Evolutionary conservation across 2,888 invertebrate genomes (phyloP), one percentile per base, ranked within the genome.

Genomic region (Drosophila paranaensis): DNA sequence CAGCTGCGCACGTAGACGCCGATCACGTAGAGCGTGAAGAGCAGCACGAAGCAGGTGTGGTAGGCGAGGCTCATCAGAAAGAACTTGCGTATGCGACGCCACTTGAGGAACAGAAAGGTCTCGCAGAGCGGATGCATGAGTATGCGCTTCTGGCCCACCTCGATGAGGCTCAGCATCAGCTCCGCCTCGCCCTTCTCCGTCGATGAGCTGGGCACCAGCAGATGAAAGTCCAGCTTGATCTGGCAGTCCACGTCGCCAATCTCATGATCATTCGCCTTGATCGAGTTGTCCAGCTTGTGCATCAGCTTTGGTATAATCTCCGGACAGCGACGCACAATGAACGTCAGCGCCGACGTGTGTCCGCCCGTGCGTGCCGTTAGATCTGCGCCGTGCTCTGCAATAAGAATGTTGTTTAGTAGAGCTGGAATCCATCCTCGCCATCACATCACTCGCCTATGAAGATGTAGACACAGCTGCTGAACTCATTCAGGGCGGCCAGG

Each of bases 221-320:
- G 90, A 13, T 94, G 92, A 80, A 95, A 95, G 89, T 96, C 95
- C 57, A 96, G 90, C 91, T 95, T 96, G 3, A 97, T 94, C 91
- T 97, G 97, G 83, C 97, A 97, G 89, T 97, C 97, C 0, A 97
- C 96, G 82, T 97, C 97, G 0, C 97, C 97, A 30, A 97, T 94
- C 90, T 97, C 97, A 84, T 97, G 97, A 86, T 97, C 97, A 84
- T 96, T 96, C 9, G 96, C 94, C 78, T 95, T 95, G 14, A 97
- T 95, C 0, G 96, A 95, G 42, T 95, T 94, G 82, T 97, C 96
- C 50, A 97, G 94, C 90, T 96, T 96, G 53, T 94, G 93, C 57
- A 95, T 92, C 60, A 96, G 94, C 58, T 95, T 95, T 0, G 96
- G 96, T 48, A 97, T 94, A 6, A 97, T 96, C 78, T 97, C 96